Conservation (phyloP, 2,113 vertebrate species). For the Chloebia gouldiae region DNA sequence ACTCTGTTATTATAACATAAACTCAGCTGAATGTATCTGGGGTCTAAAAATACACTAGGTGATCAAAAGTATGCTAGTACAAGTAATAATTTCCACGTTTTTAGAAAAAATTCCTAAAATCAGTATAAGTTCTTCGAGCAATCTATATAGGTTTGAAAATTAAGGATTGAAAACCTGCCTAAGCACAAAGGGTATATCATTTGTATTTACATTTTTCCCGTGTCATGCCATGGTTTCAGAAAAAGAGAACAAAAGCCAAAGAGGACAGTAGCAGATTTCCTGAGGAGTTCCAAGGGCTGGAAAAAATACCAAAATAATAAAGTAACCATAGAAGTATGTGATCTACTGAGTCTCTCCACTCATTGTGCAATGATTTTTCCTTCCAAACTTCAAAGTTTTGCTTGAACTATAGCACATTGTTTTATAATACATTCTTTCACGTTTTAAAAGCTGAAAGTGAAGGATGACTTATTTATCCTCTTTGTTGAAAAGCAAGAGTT, state of each 20-base stretch:
- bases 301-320: background rate
- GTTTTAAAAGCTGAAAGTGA: background rate
- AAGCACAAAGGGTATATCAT: background rate
- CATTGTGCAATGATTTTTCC: background rate
- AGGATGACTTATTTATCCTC: background rate
- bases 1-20: background rate
- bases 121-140: background rate
- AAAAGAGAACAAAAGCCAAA: background rate
- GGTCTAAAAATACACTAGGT: background rate
- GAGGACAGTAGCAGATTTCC: background rate
- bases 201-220: background rate
- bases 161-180: background rate
- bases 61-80: background rate
- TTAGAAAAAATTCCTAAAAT: background rate
- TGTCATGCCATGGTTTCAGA: background rate
- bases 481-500: background rate
- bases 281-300: background rate
- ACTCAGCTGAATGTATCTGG: background rate
- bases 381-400: background rate
- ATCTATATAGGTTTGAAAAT: background rate
- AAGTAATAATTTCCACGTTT: background rate
- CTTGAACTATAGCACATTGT: background rate
- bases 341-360: background rate
- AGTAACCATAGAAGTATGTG: background rate
- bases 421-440: background rate